A percentile compares a stretch with the other conserved stretches of the same genome.
Conservation (phyloP, 1,140 invertebrate species). For the Akabosia matsudoensis region DNA sequence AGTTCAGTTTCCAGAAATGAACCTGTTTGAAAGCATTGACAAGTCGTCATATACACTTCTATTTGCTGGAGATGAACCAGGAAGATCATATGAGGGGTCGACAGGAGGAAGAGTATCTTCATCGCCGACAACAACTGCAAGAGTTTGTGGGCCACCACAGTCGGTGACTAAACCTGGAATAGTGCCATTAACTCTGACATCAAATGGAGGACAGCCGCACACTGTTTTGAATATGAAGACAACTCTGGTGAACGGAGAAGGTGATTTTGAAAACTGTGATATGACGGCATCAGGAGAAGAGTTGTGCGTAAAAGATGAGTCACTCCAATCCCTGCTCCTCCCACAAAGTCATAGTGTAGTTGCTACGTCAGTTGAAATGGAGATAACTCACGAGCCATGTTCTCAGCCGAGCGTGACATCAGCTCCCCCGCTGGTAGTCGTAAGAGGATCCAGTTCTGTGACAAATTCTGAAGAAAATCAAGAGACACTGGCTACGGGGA, state of each 20-base stretch:
- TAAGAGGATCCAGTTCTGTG: too few species aligned
- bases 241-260: slow-evolving; percentile 1
- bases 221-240: slow-evolving; percentile 15
- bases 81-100: background rate
- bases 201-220: background rate
- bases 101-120: background rate
- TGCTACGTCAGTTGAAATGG: too few species aligned
- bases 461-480: too few species aligned
- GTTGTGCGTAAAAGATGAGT: too few species aligned
- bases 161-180: background rate
- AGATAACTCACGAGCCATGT: too few species aligned
- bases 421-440: too few species aligned
- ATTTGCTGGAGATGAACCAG: background rate
- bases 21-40: slow-evolving; percentile 6
- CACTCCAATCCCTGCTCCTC: background rate
- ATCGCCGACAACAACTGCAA: background rate
- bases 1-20: too few species aligned
- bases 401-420: too few species aligned
- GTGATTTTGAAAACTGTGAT: background rate
- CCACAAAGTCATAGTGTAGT: background rate
- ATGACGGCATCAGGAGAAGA: background rate
- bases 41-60: background rate
- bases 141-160: background rate
- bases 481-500: too few species aligned
- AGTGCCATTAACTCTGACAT: background rate